These are phyloP conservation scores for Magallana nippona DNA, from an alignment of 2,888 invertebrate genomes.

Conservation along the genomic window DNA sequence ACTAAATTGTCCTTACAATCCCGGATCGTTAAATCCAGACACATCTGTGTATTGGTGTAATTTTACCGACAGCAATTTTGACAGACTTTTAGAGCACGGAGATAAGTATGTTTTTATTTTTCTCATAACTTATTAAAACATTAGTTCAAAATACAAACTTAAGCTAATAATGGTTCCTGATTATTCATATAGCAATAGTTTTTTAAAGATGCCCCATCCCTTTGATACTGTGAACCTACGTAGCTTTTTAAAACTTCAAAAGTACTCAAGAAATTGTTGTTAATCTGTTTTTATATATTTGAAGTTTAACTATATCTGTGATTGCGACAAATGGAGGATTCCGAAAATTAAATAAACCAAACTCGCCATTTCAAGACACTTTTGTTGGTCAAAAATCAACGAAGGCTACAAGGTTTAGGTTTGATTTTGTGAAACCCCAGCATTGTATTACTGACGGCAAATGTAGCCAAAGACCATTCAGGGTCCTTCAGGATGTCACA, in stretches of 20 bases:
- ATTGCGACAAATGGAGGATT: slow-evolving; percentile 36
- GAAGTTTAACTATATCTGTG: slow-evolving; percentile 37
- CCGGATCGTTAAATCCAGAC: neutral
- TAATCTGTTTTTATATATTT: neutral
- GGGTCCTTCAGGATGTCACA: slow-evolving; percentile 32
- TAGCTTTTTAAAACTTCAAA: too few species aligned
- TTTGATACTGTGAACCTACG: too few species aligned
- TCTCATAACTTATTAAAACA: too few species aligned
- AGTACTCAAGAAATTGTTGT: too few species aligned
- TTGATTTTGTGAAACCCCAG: slow-evolving; percentile 52
- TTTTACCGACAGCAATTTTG: neutral
- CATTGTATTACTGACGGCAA: slow-evolving; percentile 46
- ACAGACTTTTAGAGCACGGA: slow-evolving; percentile 38
- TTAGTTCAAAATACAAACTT: too few species aligned
- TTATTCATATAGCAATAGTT: neutral
- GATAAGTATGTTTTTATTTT: slow-evolving; percentile 43
- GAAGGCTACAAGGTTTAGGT: slow-evolving; percentile 48
- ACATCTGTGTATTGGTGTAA: neutral
- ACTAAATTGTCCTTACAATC: neutral
- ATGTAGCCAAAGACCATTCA: neutral
- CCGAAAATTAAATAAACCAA: neutral
- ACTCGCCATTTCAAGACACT: neutral
- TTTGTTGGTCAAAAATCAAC: slow-evolving; percentile 32
- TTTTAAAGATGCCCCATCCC: neutral
- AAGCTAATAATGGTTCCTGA: too few species aligned